These are phyloP conservation scores for Macrosoma leucophasiata DNA, from an alignment of 2,888 invertebrate species.

Conservation along the genomic window DNA sequence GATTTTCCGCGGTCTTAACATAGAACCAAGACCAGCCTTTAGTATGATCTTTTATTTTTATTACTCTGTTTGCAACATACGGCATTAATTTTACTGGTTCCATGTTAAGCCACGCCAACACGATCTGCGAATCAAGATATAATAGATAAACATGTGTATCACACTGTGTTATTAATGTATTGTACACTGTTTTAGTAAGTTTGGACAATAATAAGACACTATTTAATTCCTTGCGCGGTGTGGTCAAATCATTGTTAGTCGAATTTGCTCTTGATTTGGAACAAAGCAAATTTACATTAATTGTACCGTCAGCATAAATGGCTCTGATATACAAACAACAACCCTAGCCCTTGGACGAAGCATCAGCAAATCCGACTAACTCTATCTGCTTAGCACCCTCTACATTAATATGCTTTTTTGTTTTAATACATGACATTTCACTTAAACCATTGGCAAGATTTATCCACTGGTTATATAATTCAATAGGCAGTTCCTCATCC, in stretches of 20 bases:
- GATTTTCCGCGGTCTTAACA: slow-evolving; percentile 1
- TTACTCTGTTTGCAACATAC: slow-evolving; percentile 18
- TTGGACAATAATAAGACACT: slow-evolving; percentile 16
- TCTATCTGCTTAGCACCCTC: slow-evolving; percentile 5
- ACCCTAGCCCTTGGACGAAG: slow-evolving; percentile 16
- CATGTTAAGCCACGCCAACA: slow-evolving; percentile 16
- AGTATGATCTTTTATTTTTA: background rate
- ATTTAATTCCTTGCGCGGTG: slow-evolving; percentile 20
- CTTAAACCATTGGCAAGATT: slow-evolving; percentile 10
- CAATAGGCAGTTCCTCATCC: slow-evolving; percentile 5
- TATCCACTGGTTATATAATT: slow-evolving; percentile 11
- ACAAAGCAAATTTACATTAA: slow-evolving; percentile 14
- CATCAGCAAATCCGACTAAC: slow-evolving; percentile 19
- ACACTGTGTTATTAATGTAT: slow-evolving; percentile 3
- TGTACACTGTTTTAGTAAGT: slow-evolving; percentile 6
- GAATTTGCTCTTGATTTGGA: slow-evolving; percentile 22
- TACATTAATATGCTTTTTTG: slow-evolving; percentile 1
- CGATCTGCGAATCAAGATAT: slow-evolving; percentile 17
- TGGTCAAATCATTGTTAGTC: slow-evolving; percentile 5
- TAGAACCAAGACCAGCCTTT: background rate
- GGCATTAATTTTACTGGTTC: slow-evolving; percentile 11
- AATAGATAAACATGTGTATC: slow-evolving; percentile 8
- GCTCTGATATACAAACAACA: slow-evolving; percentile 20
- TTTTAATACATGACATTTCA: slow-evolving; percentile 11
- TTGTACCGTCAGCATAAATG: slow-evolving; percentile 12